Evolutionary conservation across 2,888 invertebrate genomes (phyloP), one percentile per base, ranked within the genome.

Genomic region (Chrysolina haemoptera): DNA sequence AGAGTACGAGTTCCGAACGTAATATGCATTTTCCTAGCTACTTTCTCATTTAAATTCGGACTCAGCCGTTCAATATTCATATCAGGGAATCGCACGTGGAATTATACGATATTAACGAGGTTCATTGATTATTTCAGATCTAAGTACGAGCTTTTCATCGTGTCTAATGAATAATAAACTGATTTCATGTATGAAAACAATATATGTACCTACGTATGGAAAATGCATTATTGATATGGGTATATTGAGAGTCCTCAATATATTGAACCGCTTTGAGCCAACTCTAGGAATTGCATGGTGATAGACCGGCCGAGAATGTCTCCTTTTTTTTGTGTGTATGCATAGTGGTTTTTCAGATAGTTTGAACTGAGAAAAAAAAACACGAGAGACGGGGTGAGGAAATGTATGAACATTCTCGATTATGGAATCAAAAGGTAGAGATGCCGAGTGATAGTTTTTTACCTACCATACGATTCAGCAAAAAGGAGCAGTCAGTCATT

Each of bases 71-170:
- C 35, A 59, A 27, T 59, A 59, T 59, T 59, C 59, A 59, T 59
- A 59, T 59, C 27, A 27, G 35, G n/a, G 2, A 59, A 35, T 22
- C n/a, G 27, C 27, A 59, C 59, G 59, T 59, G 27, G 66, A 27
- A 27, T 66, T 16, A 46, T 46, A 22, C 22, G 48, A 18, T 63
- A 53, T 70, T 70, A 63, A 70, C 63, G 40, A 70, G 43, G 63
- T 62, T 62, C 46, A 71, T 55, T 65, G 71, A 65, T 65, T 71
- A 71, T 66, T 66, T 62, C 27, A 71, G 65, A 41, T 50, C 35
- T n/a, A n/a, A n/a, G n/a, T n/a, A 35, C 43, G 18, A 59, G 59
- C n/a, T 14, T 27, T 53, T 20, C 20, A 12, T 53, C 20, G 20
- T 20, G 53, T 59, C 35, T 35, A 18, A 59, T 59, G 59, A 59